These are phyloP conservation scores for Pseudopipra pipra DNA, from an alignment of 2,113 vertebrate species.

Conservation along the genomic window DNA sequence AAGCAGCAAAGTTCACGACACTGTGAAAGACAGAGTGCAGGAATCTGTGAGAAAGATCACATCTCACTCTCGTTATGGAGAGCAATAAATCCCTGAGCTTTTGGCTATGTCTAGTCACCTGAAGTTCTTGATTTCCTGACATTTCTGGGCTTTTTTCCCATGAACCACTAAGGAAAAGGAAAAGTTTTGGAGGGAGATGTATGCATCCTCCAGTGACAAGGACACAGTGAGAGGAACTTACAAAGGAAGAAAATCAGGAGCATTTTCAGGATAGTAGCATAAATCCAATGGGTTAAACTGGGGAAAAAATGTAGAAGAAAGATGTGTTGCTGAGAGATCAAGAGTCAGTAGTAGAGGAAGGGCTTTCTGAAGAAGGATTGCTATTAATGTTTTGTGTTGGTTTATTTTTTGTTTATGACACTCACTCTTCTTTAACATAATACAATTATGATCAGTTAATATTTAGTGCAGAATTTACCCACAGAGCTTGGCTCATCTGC, in stretches of 20 bases:
- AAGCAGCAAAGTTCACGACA: conserved; percentile 75
- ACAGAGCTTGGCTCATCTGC: background rate
- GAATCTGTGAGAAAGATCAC: background rate
- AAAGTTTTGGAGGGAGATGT: background rate
- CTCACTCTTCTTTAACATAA: background rate
- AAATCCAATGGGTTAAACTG: background rate
- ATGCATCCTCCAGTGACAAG: background rate
- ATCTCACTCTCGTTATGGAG: rapidly evolving
- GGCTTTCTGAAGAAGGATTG: background rate
- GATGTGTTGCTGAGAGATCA: background rate
- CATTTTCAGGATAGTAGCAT: background rate
- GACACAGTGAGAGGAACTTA: background rate
- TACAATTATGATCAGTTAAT: background rate
- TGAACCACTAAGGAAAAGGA: background rate
- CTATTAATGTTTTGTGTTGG: background rate
- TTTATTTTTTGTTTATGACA: background rate
- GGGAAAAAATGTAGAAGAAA: background rate
- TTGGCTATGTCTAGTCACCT: background rate
- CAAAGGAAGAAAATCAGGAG: background rate
- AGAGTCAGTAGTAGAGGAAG: background rate
- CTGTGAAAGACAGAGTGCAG: conserved; percentile 46
- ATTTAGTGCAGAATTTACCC: background rate
- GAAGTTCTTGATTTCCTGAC: background rate
- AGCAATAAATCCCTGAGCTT: background rate
- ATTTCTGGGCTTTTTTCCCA: background rate